A percentile compares a stretch with the other conserved stretches of the same genome.
These are phyloP conservation scores for Notoglanidium macrostoma DNA, from an alignment of 2,797 vertebrate species.

Conservation along the genomic window DNA sequence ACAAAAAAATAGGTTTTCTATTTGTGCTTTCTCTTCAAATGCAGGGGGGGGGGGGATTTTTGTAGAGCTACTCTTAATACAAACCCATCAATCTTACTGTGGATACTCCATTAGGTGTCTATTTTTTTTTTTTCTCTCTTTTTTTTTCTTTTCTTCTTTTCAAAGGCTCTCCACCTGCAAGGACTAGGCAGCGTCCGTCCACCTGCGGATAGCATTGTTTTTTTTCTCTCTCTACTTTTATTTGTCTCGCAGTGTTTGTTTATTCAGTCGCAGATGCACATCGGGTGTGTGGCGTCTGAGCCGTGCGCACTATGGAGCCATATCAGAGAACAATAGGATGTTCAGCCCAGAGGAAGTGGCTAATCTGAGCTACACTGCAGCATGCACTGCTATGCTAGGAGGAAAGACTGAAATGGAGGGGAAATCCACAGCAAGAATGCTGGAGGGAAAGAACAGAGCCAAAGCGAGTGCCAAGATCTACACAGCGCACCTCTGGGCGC, in stretches of 20 bases:
- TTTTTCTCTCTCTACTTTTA: not conserved
- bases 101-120: not conserved
- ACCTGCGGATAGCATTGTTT: constrained; percentile 14
- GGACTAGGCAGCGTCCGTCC: constrained; percentile 9
- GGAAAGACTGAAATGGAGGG: constrained; percentile 77
- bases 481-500: not conserved
- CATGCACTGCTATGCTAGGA: constrained; percentile 70
- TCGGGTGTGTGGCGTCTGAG: not conserved
- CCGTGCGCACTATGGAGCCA: not conserved
- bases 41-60: not conserved
- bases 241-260: constrained; percentile 1
- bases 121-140: not conserved
- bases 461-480: not conserved
- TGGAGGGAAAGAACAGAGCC: constrained; percentile 18
- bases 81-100: not conserved
- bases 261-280: not conserved
- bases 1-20: not conserved
- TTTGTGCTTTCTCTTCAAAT: not conserved
- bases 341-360: constrained; percentile 48
- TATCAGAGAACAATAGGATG: constrained; percentile 51
- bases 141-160: not conserved
- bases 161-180: constrained; percentile 15
- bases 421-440: constrained; percentile 60
- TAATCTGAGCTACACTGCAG: constrained; percentile 38
- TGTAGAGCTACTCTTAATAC: not conserved